Percentiles rank a stretch among this genome's conserved stretches.
Evolutionary conservation across 2,113 vertebrate species (phyloP).

Genomic region (Hippocampus barbouri): DNA sequence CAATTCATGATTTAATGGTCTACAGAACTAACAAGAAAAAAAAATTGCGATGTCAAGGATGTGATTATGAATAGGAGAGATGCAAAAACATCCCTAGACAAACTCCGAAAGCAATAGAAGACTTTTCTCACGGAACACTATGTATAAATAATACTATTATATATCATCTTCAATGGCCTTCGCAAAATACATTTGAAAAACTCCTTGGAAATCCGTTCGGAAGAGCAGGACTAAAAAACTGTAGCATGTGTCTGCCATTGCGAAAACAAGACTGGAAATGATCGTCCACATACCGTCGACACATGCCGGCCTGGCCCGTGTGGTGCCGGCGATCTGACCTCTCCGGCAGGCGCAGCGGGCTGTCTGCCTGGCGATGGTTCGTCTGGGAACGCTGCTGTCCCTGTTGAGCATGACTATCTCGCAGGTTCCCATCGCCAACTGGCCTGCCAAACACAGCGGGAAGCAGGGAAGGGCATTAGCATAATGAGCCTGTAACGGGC

Average conservation of each 20-base stretch:
- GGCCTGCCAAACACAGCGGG: slow-evolving; percentile 67
- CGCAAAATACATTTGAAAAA: neutral
- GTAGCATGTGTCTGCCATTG: neutral
- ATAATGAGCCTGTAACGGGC: slow-evolving; percentile 46
- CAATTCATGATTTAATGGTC: neutral
- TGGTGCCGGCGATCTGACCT: slow-evolving; percentile 82
- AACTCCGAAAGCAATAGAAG: neutral
- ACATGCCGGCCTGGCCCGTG: slow-evolving; percentile 77
- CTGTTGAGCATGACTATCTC: slow-evolving; percentile 81
- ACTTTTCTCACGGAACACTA: neutral
- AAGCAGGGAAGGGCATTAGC: slow-evolving; percentile 28
- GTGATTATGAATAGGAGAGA: neutral
- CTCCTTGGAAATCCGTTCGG: neutral
- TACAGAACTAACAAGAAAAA: neutral
- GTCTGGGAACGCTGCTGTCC: slow-evolving; percentile 78
- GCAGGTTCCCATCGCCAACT: slow-evolving; percentile 79
- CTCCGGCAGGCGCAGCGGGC: slow-evolving; percentile 80
- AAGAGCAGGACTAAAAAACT: neutral
- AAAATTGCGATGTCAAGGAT: neutral
- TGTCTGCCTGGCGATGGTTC: slow-evolving; percentile 79
- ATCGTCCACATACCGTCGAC: slow-evolving; percentile 74
- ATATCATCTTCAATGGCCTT: too few relatives aligned
- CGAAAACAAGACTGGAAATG: neutral
- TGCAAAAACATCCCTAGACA: neutral
- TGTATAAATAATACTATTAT: neutral